Evolutionary conservation across 92 coral and sea anemone species (phyloP), one percentile per base, ranked within the genome.

Genomic region (Micromussa lordhowensis): DNA sequence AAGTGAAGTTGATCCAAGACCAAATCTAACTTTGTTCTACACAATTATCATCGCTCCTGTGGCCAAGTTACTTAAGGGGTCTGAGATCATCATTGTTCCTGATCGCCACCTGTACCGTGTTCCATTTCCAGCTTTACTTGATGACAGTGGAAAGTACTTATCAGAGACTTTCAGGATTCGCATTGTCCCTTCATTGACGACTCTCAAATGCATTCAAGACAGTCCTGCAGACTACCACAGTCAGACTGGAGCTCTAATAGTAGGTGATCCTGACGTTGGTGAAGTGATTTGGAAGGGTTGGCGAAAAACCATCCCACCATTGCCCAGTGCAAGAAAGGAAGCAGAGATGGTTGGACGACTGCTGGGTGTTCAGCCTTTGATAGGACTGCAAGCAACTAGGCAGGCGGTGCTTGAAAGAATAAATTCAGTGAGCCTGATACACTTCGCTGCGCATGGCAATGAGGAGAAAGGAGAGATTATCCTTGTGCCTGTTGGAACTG

Each of bases 161-260:
- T 61, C 68, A 21, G 68, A 21, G 68, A 61, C 68, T 61, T 22
- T 61, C 28, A 61, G 68, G 68, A 61, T 61, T 9, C 68, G 68
- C 68, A 61, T 61, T 26, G 68, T 22, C 22, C 29, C 68, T 61
- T 61, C 68, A 0, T 61, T 61, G 68, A 21, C 68, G 28, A 61
- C 28, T 22, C 29, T 61, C 68, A 61, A 61, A 26, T 19, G 24
- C 68, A 61, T 61, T 54, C 75, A 51, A 49, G 77, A 86, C n/a
- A n/a, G n/a, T n/a, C n/a, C n/a, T n/a, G n/a, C n/a, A n/a, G n/a
- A n/a, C n/a, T n/a, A n/a, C n/a, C n/a, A n/a, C n/a, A n/a, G n/a
- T n/a, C n/a, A n/a, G n/a, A n/a, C n/a, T n/a, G 82, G 77, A 26
- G 68, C 76, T 11, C 75, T 86, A 34, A 63, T 86, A 86, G 83